These are phyloP conservation scores for Falco punctatus DNA, from an alignment of 2,113 vertebrate species.

Conservation along the genomic window DNA sequence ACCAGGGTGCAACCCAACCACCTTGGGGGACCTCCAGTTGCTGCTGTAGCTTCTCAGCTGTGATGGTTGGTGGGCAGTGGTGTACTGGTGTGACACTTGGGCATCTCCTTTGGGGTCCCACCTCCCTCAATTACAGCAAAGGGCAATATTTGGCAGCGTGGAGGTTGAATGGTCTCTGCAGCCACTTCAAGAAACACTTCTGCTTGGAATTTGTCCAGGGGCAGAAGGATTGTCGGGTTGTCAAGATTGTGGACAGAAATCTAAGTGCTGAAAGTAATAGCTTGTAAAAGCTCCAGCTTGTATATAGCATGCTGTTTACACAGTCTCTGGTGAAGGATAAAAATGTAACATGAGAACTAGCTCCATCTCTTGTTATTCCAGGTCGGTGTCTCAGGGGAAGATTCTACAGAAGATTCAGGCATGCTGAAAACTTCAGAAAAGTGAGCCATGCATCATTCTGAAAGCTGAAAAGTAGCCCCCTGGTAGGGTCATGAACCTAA, in stretches of 20 bases:
- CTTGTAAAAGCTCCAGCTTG: not conserved
- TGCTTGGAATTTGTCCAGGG: not conserved
- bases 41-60: not conserved
- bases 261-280: not conserved
- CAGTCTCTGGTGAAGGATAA: not conserved
- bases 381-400: not conserved
- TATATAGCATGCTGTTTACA: not conserved
- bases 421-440: not conserved
- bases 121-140: not conserved
- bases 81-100: not conserved
- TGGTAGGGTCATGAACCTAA: constrained; percentile 77
- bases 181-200: rapidly evolving
- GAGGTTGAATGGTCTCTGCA: not conserved
- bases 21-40: not conserved
- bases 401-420: not conserved
- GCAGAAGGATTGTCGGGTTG: not conserved
- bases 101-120: rapidly evolving
- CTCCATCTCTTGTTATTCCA: constrained; percentile 46
- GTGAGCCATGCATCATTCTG: constrained; percentile 24
- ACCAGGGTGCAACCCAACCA: rapidly evolving
- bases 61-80: not conserved
- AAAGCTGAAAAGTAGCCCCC: constrained; percentile 51
- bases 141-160: rapidly evolving
- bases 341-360: not conserved
- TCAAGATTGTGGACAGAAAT: not conserved